Base-by-base conservation (phyloP, 2,888 invertebrate genomes). In the Chrysolina oricalcia region DNA sequence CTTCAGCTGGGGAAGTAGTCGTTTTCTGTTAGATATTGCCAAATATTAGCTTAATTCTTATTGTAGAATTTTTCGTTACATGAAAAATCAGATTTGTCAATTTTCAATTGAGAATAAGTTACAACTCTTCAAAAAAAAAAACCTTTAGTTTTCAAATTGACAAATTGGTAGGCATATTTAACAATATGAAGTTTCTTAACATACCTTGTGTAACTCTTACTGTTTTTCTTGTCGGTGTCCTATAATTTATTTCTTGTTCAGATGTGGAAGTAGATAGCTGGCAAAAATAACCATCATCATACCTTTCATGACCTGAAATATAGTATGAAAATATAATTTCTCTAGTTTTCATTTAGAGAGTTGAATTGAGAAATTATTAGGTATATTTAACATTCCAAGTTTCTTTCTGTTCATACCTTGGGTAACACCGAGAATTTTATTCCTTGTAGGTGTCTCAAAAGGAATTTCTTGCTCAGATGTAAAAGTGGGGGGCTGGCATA, bases 311-410 rank as follows among this genome's bases (percentile, higher is more conserved):
- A 48, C 48, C 48, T 48, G 48, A 48, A 48, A 17, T n/a, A 48
- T 48, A 17, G n/a, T 2, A 48, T 48, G 48, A 48, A 48, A 15
- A 48, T 48, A 48, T 48, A 48, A n/a, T 48, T 48, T 48, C 48
- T 48, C 2, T 48, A n/a, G n/a, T n/a, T 15, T 48, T 48, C 48
- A 48, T 48, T 48, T n/a, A 48, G 10, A 11, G n/a, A 6, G n/a
- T 15, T 6, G n/a, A 48, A 48, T n/a, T 48, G n/a, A 15, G 4
- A 43, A 43, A 43, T 21, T 56, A 10, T 2, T 21, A 21, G n/a
- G 69, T 69, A 50, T 56, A 59, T 59, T 56, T 15, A 27, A 69
- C 62, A 40, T 63, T 19, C 75, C 63, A 63, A 6, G 27, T 63
- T 63, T 63, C 2, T 1, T 63, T 27, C 35, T 63, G 21, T 63